Base-by-base conservation (phyloP, 2,888 invertebrate genomes). In the Chrysomela aeneicollis region DNA sequence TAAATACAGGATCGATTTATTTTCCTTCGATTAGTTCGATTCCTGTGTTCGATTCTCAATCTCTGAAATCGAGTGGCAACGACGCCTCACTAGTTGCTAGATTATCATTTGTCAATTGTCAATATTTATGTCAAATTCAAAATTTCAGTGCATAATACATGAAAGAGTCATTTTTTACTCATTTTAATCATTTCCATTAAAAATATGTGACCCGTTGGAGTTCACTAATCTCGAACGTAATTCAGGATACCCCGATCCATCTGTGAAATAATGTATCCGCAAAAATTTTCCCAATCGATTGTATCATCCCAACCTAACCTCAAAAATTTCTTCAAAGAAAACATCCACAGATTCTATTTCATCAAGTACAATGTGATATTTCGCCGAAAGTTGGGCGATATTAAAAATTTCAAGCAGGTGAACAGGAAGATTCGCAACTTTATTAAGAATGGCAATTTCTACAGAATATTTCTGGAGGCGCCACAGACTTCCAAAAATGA, bases 241-340 rank as follows among this genome's bases (percentile, higher is more conserved):
- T 30, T 32, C 6, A 64, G 59, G 15, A 18, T 37, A 46, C 9
- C n/a, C 9, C 9, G 54, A 58, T 9, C 37, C 47, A 50, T 35
- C 26, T 26, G 26, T 26, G 26, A 32, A 66, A 53, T 18, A 18
- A 76, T 75, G 76, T 74, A 74, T 64, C 73, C 71, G 10, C 51
- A 71, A 66, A 69, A 68, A 67, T 32, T 75, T 37, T 70, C 72
- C 3, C 68, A 71, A 61, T 68, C 69, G 50, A 69, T 73, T 55
- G 64, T 65, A 35, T 71, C 74, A 47, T 66, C 72, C 18, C 72
- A 75, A 67, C 71, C 74, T 79, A 81, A 81, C 80, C 79, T 81
- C 66, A 77, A 75, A 78, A 69, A 71, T 68, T 57, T 73, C 18
- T 55, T 74, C 59, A 66, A 69, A 67, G 74, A 73, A 63, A 70